A percentile compares a stretch with the other conserved stretches of the same genome.
Evolutionary conservation across 2,113 vertebrate species (phyloP).

Genomic region (Sturnus vulgaris): DNA sequence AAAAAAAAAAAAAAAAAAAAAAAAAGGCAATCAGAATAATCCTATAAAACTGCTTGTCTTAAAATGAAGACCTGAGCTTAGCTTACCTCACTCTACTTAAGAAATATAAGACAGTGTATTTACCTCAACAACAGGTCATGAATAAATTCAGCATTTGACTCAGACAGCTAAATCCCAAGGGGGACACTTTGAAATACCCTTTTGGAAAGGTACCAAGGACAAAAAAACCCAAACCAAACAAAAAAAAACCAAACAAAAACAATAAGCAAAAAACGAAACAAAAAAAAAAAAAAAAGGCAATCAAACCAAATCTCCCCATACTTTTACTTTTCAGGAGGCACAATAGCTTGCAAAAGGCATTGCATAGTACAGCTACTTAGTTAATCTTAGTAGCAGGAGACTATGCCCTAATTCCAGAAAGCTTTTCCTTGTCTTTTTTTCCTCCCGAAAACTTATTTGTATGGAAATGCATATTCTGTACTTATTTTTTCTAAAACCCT

Average conservation of each 20-base stretch:
- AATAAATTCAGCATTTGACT: neutral
- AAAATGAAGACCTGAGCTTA: neutral
- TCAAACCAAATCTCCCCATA: neutral
- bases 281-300: neutral
- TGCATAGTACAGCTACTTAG: neutral
- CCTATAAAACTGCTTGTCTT: neutral
- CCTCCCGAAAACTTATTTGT: neutral
- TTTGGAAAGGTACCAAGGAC: neutral
- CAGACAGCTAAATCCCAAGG: neutral
- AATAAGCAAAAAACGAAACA: fast-evolving
- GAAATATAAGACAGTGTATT: neutral
- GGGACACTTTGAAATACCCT: neutral
- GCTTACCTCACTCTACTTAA: too few relatives aligned
- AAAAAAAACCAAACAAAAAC: too few relatives aligned
- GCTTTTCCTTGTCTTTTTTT: neutral
- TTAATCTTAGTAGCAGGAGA: neutral
- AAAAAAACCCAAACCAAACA: neutral
- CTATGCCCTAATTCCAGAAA: neutral
- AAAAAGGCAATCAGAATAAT: neutral
- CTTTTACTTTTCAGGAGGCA: neutral
- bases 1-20: neutral
- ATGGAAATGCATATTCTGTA: neutral
- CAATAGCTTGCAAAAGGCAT: neutral
- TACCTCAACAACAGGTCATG: neutral
- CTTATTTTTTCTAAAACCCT: neutral